A percentile compares a stretch with the other conserved stretches of the same genome.
phyloP scores from a whole-genome alignment of 2,113 vertebrate species.

The Triplophysa tibetana region DNA sequence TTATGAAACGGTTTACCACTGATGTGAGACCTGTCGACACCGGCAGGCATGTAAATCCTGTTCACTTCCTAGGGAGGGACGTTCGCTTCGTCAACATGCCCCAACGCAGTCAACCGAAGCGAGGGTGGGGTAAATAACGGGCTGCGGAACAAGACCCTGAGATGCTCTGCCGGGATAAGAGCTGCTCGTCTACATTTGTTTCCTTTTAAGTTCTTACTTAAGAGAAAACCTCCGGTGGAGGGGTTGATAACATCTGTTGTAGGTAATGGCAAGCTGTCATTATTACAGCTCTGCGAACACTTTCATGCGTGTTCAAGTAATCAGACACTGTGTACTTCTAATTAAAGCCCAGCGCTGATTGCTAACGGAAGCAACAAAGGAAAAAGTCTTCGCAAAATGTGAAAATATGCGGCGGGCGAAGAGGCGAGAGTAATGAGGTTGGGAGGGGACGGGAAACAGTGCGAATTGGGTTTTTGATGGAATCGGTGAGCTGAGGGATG shows the following conservation, averaged over 20 bases:
- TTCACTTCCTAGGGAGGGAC: slow-evolving; percentile 25
- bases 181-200: neutral
- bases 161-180: neutral
- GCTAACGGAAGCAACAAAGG: slow-evolving; percentile 18
- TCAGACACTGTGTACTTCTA: slow-evolving; percentile 13
- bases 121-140: neutral
- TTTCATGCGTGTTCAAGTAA: slow-evolving; percentile 14
- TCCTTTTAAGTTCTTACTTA: neutral
- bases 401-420: slow-evolving; percentile 11
- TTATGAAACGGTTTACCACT: slow-evolving; percentile 49
- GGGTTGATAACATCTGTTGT: slow-evolving; percentile 33
- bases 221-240: slow-evolving; percentile 14
- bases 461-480: slow-evolving; percentile 42
- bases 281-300: slow-evolving; percentile 14
- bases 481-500: slow-evolving; percentile 33
- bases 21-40: slow-evolving; percentile 48
- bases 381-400: slow-evolving; percentile 22
- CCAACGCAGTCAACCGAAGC: neutral
- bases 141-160: slow-evolving; percentile 15
- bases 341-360: slow-evolving; percentile 36
- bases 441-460: slow-evolving; percentile 39
- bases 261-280: slow-evolving; percentile 30
- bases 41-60: slow-evolving; percentile 12
- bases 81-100: slow-evolving; percentile 25
- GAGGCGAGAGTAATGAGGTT: slow-evolving; percentile 25